Evolutionary conservation across 2,797 vertebrate genomes (phyloP).

Genomic region (Salmo trutta): DNA sequence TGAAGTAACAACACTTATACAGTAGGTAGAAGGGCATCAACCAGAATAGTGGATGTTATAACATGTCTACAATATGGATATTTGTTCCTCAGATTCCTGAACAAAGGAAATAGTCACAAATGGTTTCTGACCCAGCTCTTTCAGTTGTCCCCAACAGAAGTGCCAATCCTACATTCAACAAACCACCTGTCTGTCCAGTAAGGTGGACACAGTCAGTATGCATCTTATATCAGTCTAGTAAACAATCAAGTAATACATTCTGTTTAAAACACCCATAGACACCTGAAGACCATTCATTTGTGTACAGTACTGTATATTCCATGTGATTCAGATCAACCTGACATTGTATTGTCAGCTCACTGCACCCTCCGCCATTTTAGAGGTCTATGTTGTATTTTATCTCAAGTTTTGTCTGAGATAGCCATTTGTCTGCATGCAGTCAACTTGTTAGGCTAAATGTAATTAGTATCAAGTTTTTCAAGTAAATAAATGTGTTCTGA

Average conservation of each 20-base stretch:
- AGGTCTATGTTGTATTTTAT: not conserved
- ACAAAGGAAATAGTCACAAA: not conserved
- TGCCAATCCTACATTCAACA: conserved; percentile 19
- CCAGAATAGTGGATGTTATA: too few relatives aligned
- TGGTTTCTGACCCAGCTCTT: conserved; percentile 16
- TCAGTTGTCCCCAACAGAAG: conserved; percentile 15
- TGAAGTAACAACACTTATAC: too few relatives aligned
- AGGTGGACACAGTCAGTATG: conserved; percentile 38
- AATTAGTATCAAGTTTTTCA: conserved; percentile 24
- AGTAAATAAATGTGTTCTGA: conserved; percentile 45
- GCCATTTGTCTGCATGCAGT: not conserved
- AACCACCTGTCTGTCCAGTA: not conserved
- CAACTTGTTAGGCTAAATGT: conserved; percentile 10
- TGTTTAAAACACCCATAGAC: not conserved
- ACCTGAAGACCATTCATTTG: not conserved
- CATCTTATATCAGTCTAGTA: not conserved
- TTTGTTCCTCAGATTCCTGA: conserved; percentile 5
- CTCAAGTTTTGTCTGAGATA: not conserved
- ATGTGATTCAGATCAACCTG: not conserved
- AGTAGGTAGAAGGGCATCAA: too few relatives aligned
- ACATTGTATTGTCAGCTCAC: not conserved
- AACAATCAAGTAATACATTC: not conserved
- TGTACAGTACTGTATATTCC: too few relatives aligned
- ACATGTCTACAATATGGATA: too few relatives aligned
- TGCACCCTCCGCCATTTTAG: too few relatives aligned